Base-by-base conservation (phyloP, 2,113 vertebrate species). In the Nothobranchius kuhntae region DNA sequence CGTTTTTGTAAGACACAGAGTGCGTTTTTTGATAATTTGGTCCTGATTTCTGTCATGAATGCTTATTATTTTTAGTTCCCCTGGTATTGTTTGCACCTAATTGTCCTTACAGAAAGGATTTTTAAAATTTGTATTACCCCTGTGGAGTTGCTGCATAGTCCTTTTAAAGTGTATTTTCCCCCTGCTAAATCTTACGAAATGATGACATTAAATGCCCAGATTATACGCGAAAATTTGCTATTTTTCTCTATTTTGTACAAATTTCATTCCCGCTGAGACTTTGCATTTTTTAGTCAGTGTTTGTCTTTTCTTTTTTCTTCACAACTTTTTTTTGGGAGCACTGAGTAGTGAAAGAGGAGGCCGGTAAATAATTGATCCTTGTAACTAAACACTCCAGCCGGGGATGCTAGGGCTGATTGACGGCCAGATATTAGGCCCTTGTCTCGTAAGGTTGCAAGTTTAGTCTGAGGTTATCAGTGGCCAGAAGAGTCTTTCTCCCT, bases 371-470 rank as follows among this genome's bases (percentile, higher is more conserved):
- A 93, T 94, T 92, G 86, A 94, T 93, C 87, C 77, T 90, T 91
- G 93, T 93, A 94, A 93, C 92, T 91, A 92, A 93, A 93, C 91
- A 92, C 92, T 91, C 90, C 80, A 85, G 88, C 90, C 89, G 89
- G 89, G 89, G 93, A 93, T 86, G 88, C 84, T 82, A 78, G 78
- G 83, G 91, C 92, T 93, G 93, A 93, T 91, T 93, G 92, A 93
- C 89, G 83, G 91, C 81, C 86, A 91, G 91, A 93, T 93, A 92
- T 94, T 91, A 92, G 91, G 91, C 90, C 86, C 85, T 87, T 86
- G 87, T 90, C 89, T 92, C 87, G 82, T 92, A 92, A 93, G 91
- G 90, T 91, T 92, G 91, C 88, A 88, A 89, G 89, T 92, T 90
- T 91, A 90, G 91, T 93, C 89, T 90, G 88, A 91, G 92, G 93